phyloP scores from a whole-genome alignment of 2,888 invertebrate genomes.

The Tenthredo mesomela region DNA sequence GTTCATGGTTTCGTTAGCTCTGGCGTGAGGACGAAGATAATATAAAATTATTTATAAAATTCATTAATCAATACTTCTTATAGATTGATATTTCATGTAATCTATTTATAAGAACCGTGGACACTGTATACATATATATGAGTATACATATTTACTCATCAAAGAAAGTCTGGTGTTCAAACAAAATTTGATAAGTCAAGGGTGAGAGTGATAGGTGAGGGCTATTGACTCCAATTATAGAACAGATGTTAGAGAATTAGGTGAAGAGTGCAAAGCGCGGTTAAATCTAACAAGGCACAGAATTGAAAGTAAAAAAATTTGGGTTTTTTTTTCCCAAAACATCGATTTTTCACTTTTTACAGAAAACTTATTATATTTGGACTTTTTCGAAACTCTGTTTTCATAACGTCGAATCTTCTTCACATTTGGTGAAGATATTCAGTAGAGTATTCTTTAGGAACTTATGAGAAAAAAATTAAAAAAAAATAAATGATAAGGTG shows the following conservation, averaged over 20 bases:
- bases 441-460: too few relatives aligned
- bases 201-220: not conserved
- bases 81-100: not conserved
- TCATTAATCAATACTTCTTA: not conserved
- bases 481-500: too few relatives aligned
- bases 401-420: not conserved
- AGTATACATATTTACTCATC: not conserved
- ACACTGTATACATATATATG: not conserved
- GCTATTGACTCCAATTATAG: not conserved
- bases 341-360: not conserved
- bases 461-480: too few relatives aligned
- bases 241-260: not conserved
- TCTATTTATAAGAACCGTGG: not conserved
- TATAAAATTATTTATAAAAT: not conserved
- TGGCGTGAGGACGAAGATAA: not conserved
- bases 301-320: not conserved
- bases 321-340: too few relatives aligned
- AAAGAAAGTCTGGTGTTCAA: not conserved
- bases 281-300: too few relatives aligned
- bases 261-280: not conserved
- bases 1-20: conserved; percentile 1
- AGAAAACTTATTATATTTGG: not conserved
- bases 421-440: too few relatives aligned
- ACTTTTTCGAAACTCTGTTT: not conserved
- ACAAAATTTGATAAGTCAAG: not conserved